Evolutionary conservation across 2,113 vertebrate genomes (phyloP).

Genomic region (Alectura lathami): DNA sequence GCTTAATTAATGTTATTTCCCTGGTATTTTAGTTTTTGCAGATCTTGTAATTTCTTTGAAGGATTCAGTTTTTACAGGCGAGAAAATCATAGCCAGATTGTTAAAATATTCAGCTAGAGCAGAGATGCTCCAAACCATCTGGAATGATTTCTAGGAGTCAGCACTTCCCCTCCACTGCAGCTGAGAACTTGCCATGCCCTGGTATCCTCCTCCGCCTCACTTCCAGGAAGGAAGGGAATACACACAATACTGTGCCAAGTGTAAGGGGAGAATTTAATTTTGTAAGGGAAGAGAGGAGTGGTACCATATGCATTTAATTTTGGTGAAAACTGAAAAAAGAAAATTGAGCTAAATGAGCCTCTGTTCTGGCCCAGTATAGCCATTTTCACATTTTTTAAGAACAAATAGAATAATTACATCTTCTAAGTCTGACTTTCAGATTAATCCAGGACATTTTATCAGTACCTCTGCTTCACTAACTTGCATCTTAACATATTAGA

Average conservation of each 20-base stretch:
- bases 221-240: background rate
- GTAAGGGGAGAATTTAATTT: background rate
- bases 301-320: background rate
- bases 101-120: constrained; percentile 77
- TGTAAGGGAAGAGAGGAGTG: background rate
- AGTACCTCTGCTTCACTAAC: background rate
- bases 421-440: background rate
- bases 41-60: constrained; percentile 68
- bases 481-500: background rate
- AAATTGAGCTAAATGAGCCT: background rate
- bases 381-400: background rate
- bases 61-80: constrained; percentile 28
- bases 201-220: background rate
- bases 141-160: constrained; percentile 74
- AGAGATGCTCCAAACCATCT: constrained; percentile 74
- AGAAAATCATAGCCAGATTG: constrained; percentile 74
- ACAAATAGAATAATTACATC: background rate
- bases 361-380: background rate
- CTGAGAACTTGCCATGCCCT: constrained; percentile 44
- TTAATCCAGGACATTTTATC: background rate
- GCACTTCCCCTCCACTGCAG: constrained; percentile 44
- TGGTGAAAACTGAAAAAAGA: background rate
- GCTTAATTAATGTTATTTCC: constrained; percentile 59
- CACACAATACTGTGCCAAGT: background rate
- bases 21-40: constrained; percentile 57